phyloP scores from a whole-genome alignment of 2,888 invertebrate species.

The Strigamia transsilvanica region DNA sequence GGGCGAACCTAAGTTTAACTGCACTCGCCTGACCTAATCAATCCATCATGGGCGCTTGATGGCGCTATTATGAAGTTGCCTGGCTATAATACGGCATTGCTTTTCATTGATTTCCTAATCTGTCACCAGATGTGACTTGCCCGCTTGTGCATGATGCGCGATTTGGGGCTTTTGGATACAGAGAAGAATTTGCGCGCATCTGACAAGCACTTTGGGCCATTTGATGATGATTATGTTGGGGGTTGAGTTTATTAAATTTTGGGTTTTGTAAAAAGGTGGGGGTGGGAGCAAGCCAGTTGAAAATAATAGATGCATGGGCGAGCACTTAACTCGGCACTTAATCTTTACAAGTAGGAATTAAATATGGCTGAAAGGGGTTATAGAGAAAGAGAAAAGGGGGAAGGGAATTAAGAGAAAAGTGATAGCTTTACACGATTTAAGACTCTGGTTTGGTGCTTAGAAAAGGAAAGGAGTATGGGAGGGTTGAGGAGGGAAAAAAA shows the following conservation, averaged over 20 bases:
- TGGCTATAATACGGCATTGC: slow-evolving; percentile 31
- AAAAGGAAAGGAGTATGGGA: slow-evolving; percentile 37
- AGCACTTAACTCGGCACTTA: slow-evolving; percentile 42
- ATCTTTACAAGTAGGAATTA: slow-evolving; percentile 37
- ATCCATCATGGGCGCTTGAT: slow-evolving; percentile 38
- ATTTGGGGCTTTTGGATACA: background rate
- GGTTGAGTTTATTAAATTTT: slow-evolving; percentile 22
- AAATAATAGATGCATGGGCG: slow-evolving; percentile 1
- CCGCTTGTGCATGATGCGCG: slow-evolving; percentile 23
- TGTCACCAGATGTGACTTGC: slow-evolving; percentile 38
- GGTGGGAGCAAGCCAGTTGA: background rate
- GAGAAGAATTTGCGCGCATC: no score
- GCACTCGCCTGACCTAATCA: slow-evolving; percentile 34
- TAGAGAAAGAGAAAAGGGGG: background rate
- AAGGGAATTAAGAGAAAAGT: slow-evolving; percentile 16
- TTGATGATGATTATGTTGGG: background rate
- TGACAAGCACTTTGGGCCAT: background rate
- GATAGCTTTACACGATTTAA: slow-evolving; percentile 43
- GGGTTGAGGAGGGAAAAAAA: slow-evolving; percentile 28
- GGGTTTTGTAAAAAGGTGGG: background rate
- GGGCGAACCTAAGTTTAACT: slow-evolving; percentile 22
- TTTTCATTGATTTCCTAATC: slow-evolving; percentile 36
- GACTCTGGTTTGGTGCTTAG: slow-evolving; percentile 38
- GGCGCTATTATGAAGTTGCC: slow-evolving; percentile 31
- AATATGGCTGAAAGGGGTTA: slow-evolving; percentile 42